Evolutionary conservation across 2,888 invertebrate genomes (phyloP).

Genomic region (Drosophila crucigera): DNA sequence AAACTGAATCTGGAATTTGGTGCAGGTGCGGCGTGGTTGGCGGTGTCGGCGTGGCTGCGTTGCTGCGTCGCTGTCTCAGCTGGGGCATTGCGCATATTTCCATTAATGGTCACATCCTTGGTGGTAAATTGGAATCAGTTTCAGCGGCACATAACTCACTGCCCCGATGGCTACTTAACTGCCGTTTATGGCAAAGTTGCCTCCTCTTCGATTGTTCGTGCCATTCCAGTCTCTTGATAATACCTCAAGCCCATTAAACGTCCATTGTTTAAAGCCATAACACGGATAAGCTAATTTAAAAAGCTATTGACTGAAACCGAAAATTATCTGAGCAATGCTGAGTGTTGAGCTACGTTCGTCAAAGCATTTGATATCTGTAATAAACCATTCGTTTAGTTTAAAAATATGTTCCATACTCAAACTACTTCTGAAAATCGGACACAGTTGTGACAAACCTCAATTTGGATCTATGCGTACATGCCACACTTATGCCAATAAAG

Average conservation of each 20-base stretch:
- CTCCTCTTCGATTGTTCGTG: constrained; percentile 49
- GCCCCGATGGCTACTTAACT: constrained; percentile 64
- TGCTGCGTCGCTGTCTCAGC: constrained; percentile 42
- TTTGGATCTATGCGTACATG: not conserved
- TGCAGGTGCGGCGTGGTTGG: constrained; percentile 37
- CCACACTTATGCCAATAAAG: too few species aligned
- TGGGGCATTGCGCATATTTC: constrained; percentile 70
- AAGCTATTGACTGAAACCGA: constrained; percentile 14
- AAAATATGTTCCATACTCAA: not conserved
- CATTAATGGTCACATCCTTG: constrained; percentile 81
- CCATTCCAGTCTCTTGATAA: constrained; percentile 1
- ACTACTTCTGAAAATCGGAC: not conserved
- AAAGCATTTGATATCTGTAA: not conserved
- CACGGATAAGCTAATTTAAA: constrained; percentile 33
- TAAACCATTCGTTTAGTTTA: not conserved
- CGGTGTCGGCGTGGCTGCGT: constrained; percentile 1
- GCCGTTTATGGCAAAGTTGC: constrained; percentile 62
- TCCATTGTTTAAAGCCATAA: constrained; percentile 29
- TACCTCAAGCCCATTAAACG: constrained; percentile 17
- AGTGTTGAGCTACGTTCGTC: not conserved
- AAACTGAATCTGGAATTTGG: constrained; percentile 32
- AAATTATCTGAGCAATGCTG: constrained; percentile 11
- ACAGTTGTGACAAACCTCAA: not conserved
- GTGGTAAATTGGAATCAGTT: constrained; percentile 77
- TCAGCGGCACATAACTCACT: constrained; percentile 62